Percentiles rank a stretch among this genome's conserved stretches.
Conservation (phyloP, 53 echinoderm and acorn worm genomes). For the Hippasteria phrygiana region DNA sequence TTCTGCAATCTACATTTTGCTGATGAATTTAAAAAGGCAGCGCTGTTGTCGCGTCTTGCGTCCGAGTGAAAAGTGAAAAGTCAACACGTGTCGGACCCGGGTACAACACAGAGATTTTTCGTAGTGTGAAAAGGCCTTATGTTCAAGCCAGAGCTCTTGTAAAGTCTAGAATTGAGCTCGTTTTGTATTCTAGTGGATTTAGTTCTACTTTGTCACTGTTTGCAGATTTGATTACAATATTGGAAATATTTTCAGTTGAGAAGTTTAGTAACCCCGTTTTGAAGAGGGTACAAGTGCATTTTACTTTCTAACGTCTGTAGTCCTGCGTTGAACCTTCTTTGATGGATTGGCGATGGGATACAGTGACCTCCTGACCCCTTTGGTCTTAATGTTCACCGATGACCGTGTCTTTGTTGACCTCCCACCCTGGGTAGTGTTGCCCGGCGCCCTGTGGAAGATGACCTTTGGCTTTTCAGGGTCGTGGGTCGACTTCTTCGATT, state of each 20-base stretch:
- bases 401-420: slow-evolving; percentile 24
- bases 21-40: too few relatives aligned
- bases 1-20: too few relatives aligned
- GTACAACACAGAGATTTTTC: too few relatives aligned
- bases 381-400: slow-evolving; percentile 48
- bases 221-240: not conserved
- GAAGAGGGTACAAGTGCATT: not conserved
- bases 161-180: too few relatives aligned
- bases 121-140: too few relatives aligned
- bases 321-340: slow-evolving; percentile 10
- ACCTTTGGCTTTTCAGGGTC: slow-evolving; percentile 52
- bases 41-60: too few relatives aligned
- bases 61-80: too few relatives aligned
- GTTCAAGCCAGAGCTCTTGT: too few relatives aligned
- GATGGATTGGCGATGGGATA: slow-evolving; percentile 54
- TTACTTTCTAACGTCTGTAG: slow-evolving; percentile 31
- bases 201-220: too few relatives aligned
- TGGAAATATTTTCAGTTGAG: not conserved
- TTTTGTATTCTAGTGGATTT: too few relatives aligned
- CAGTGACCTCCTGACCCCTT: slow-evolving; percentile 57
- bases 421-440: not conserved
- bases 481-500: slow-evolving; percentile 18
- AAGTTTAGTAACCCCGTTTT: not conserved
- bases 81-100: too few relatives aligned
- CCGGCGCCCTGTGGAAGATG: slow-evolving; percentile 36